These are phyloP conservation scores for Saccostrea echinata DNA, from an alignment of 1,140 invertebrate species.

Conservation along the genomic window DNA sequence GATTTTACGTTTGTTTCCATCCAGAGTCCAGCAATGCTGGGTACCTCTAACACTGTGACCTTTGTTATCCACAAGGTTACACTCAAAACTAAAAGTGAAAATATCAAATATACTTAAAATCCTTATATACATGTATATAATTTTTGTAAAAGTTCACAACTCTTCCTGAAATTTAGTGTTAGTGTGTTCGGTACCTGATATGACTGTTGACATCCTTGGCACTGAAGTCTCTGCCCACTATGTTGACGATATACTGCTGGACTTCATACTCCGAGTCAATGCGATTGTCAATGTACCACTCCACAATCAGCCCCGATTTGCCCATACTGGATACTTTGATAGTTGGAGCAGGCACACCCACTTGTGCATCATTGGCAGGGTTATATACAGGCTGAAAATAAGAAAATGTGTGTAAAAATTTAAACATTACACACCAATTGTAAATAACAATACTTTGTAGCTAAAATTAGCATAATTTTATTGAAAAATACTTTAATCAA, in stretches of 20 bases:
- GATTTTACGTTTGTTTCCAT: conserved; percentile 68
- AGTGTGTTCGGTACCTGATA: conserved; percentile 70
- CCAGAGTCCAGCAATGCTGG: conserved; percentile 79
- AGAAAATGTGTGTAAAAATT: not conserved
- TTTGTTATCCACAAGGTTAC: conserved; percentile 74
- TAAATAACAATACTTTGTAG: no score
- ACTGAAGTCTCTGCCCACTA: conserved; percentile 76
- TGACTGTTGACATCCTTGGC: conserved; percentile 75
- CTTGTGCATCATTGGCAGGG: conserved; percentile 2
- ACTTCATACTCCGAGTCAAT: conserved; percentile 71
- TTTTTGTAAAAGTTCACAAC: not conserved
- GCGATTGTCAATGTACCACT: conserved; percentile 67
- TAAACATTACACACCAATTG: no score
- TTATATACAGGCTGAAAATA: conserved; percentile 35
- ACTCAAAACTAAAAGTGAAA: conserved; percentile 75
- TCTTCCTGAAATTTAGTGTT: not conserved
- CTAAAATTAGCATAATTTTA: no score
- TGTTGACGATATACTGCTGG: conserved; percentile 75
- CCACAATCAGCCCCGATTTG: conserved; percentile 65
- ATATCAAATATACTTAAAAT: not conserved
- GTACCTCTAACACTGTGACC: conserved; percentile 72
- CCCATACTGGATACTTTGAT: conserved; percentile 71
- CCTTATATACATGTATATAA: not conserved
- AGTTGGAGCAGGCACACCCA: conserved; percentile 68
- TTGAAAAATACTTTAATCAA: no score